Evolutionary conservation across 2,888 invertebrate genomes (phyloP).

Genomic region (Ditula angustiorana): DNA sequence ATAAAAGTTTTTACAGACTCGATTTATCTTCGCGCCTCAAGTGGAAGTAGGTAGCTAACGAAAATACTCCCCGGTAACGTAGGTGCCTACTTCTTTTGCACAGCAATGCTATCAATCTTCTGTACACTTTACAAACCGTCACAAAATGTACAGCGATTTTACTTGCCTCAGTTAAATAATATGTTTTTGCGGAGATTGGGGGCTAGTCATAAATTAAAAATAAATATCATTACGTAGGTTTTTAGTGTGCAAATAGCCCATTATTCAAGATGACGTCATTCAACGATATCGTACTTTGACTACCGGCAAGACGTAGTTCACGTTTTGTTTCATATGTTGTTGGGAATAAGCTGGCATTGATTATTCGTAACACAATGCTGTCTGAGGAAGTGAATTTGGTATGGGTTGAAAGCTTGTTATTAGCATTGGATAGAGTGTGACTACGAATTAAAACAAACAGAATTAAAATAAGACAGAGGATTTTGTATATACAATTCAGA

Average conservation of each 20-base stretch:
- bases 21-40: conserved; percentile 62
- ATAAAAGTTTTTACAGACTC: conserved; percentile 64
- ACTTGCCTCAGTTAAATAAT: conserved; percentile 9
- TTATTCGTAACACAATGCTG: too few species aligned
- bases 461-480: too few species aligned
- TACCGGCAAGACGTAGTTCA: too few species aligned
- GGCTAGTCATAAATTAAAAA: background rate
- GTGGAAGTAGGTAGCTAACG: conserved; percentile 51
- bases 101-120: conserved; percentile 46
- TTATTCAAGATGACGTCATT: background rate
- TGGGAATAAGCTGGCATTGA: too few species aligned
- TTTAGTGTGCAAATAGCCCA: background rate
- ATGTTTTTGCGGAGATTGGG: background rate
- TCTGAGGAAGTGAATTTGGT: too few species aligned
- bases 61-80: conserved; percentile 46
- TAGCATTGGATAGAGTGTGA: too few species aligned
- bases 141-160: conserved; percentile 22
- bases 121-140: conserved; percentile 31
- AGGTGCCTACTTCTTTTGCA: conserved; percentile 48
- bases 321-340: too few species aligned
- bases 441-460: too few species aligned
- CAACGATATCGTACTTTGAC: background rate
- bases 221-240: background rate
- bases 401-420: too few species aligned
- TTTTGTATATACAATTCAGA: too few species aligned